phyloP scores from a whole-genome alignment of 2,888 invertebrate genomes.

The Tetragonisca angustula region DNA sequence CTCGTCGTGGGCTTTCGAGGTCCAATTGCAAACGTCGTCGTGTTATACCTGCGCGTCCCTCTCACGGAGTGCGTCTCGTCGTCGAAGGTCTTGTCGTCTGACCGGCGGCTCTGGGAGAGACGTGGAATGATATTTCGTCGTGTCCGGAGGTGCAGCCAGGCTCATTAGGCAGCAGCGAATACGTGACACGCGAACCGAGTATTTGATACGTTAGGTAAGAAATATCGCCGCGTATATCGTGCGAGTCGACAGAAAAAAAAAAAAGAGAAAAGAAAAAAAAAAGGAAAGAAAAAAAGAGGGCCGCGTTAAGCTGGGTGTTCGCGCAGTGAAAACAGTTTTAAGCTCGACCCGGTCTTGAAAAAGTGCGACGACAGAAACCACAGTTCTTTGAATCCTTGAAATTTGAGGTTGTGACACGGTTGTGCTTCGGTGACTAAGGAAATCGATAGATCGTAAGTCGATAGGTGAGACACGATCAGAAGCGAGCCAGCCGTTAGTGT shows the following conservation, averaged over 20 bases:
- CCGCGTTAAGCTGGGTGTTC: not conserved
- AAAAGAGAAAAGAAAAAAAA: too few relatives aligned
- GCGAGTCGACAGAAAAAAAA: not conserved
- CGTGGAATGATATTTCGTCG: constrained; percentile 55
- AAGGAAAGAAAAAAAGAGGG: not conserved
- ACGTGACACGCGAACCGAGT: constrained; percentile 53
- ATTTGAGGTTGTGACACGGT: constrained; percentile 52
- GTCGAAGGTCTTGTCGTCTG: constrained; percentile 48
- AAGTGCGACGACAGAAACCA: constrained; percentile 11
- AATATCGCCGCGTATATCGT: constrained; percentile 10
- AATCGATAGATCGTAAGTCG: constrained; percentile 48
- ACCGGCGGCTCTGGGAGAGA: constrained; percentile 16
- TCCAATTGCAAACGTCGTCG: constrained; percentile 38
- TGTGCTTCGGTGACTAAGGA: constrained; percentile 53
- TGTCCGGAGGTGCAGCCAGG: constrained; percentile 40
- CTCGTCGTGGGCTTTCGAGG: constrained; percentile 23
- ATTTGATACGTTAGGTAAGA: constrained; percentile 51
- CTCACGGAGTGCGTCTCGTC: constrained; percentile 39
- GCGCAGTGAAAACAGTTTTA: constrained; percentile 13
- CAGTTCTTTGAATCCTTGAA: constrained; percentile 36
- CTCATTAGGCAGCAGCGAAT: constrained; percentile 31
- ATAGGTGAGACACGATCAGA: constrained; percentile 44
- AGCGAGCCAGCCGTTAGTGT: constrained; percentile 8
- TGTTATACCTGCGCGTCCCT: constrained; percentile 62
- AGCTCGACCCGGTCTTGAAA: not conserved